phyloP scores from a whole-genome alignment of 2,113 vertebrate species.

The Acrocephalus kingi region DNA sequence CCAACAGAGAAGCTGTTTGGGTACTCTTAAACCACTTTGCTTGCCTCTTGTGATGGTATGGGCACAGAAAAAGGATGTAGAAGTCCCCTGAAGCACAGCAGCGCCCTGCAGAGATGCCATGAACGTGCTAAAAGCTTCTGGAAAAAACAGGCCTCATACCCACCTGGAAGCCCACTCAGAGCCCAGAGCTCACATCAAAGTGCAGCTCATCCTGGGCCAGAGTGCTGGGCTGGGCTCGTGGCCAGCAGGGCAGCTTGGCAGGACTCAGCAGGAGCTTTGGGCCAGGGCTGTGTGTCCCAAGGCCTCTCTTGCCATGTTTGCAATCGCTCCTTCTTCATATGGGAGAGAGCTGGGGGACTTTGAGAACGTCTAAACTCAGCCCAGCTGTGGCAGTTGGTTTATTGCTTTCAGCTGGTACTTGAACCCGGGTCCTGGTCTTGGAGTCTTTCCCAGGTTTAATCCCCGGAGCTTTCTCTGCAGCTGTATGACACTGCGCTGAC shows the following conservation, averaged over 20 bases:
- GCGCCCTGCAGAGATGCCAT: neutral
- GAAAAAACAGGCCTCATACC: neutral
- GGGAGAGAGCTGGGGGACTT: conserved; percentile 75
- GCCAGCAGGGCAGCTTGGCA: conserved; percentile 46
- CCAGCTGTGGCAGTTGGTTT: conserved; percentile 99
- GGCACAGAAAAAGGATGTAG: neutral
- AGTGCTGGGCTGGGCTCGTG: neutral
- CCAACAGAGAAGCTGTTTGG: neutral
- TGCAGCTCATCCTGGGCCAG: neutral
- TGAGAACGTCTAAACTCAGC: conserved; percentile 85
- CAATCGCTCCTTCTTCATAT: conserved; percentile 65
- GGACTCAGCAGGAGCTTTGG: conserved; percentile 3
- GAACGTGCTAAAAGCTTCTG: conserved; percentile 24
- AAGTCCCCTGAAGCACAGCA: neutral
- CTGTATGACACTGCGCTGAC: conserved; percentile 99
- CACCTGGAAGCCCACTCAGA: conserved; percentile 33
- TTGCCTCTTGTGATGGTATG: neutral
- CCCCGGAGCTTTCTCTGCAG: conserved; percentile 99
- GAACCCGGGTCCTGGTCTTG: conserved; percentile 99
- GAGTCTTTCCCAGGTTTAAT: conserved; percentile 99
- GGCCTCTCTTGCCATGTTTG: conserved; percentile 64
- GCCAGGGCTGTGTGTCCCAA: conserved; percentile 40
- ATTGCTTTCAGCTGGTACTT: conserved; percentile 99
- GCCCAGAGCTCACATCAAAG: conserved; percentile 7
- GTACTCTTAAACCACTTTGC: neutral